Conservation (phyloP, 37 sponge, comb jelly and placozoan genomes). For the Lycopodina hypogea region DNA sequence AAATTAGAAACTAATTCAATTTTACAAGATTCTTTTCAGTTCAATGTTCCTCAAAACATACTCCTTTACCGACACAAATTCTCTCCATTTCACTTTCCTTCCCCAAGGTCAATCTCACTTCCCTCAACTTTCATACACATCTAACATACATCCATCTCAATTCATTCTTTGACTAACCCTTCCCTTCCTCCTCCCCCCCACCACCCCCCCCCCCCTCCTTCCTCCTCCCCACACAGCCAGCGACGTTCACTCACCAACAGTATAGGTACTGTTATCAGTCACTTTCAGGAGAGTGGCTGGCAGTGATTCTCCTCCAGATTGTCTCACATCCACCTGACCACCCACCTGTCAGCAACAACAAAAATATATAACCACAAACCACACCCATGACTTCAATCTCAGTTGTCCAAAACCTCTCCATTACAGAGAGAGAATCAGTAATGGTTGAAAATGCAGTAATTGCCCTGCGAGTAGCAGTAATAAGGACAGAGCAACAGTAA, state of each 20-base stretch:
- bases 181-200: neutral
- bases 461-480: too few species aligned
- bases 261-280: conserved; percentile 85
- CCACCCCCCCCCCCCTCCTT: neutral
- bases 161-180: neutral
- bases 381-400: neutral
- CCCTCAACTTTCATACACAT: too few species aligned
- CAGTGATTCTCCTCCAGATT: conserved; percentile 56
- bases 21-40: too few species aligned
- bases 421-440: too few species aligned
- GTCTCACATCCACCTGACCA: conserved; percentile 68
- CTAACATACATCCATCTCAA: too few species aligned
- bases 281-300: conserved; percentile 68
- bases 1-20: too few species aligned
- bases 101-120: neutral
- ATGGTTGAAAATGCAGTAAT: too few species aligned
- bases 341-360: conserved; percentile 39
- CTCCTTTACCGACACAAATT: too few species aligned
- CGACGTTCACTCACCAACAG: conserved; percentile 76
- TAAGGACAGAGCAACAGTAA: too few species aligned
- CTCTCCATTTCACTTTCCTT: neutral
- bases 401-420: too few species aligned
- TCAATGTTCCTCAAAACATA: too few species aligned
- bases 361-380: neutral
- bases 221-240: neutral